phyloP scores from a whole-genome alignment of 1,140 invertebrate genomes.

The Ostrea denselamellosa region DNA sequence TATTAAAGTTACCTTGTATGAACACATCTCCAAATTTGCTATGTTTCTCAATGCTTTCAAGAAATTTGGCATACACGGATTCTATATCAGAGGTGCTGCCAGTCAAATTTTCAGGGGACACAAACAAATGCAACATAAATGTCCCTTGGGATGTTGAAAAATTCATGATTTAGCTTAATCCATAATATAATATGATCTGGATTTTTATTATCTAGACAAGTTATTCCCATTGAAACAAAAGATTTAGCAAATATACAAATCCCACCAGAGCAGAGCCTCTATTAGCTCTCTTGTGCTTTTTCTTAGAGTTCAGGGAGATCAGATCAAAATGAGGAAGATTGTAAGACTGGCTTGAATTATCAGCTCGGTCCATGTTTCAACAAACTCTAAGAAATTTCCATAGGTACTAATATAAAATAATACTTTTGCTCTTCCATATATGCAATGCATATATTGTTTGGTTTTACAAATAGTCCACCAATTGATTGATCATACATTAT shows the following conservation, averaged over 20 bases:
- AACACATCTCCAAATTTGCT: slow-evolving; percentile 40
- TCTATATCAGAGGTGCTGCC: background rate
- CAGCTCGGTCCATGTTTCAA: slow-evolving; percentile 41
- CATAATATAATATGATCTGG: slow-evolving; percentile 15
- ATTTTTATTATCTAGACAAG: background rate
- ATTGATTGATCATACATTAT: no score
- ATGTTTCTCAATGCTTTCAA: slow-evolving; percentile 8
- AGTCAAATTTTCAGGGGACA: slow-evolving; percentile 31
- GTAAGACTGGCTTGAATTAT: background rate
- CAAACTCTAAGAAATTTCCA: no score
- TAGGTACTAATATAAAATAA: slow-evolving; percentile 39
- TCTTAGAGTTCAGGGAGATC: background rate
- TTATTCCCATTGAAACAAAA: slow-evolving; percentile 26
- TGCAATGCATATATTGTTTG: no score
- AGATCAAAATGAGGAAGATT: background rate
- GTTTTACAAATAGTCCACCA: no score
- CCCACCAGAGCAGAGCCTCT: slow-evolving; percentile 46
- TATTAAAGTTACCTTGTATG: slow-evolving; percentile 46
- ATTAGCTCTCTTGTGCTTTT: slow-evolving; percentile 39
- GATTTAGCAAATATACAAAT: slow-evolving; percentile 34
- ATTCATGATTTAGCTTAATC: slow-evolving; percentile 16
- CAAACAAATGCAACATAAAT: slow-evolving; percentile 39
- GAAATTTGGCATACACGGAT: background rate
- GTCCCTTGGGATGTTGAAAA: slow-evolving; percentile 1
- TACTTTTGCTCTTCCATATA: slow-evolving; percentile 34